phyloP scores from a whole-genome alignment of 2,888 invertebrate genomes.

The Scaptomyza tumidula region DNA sequence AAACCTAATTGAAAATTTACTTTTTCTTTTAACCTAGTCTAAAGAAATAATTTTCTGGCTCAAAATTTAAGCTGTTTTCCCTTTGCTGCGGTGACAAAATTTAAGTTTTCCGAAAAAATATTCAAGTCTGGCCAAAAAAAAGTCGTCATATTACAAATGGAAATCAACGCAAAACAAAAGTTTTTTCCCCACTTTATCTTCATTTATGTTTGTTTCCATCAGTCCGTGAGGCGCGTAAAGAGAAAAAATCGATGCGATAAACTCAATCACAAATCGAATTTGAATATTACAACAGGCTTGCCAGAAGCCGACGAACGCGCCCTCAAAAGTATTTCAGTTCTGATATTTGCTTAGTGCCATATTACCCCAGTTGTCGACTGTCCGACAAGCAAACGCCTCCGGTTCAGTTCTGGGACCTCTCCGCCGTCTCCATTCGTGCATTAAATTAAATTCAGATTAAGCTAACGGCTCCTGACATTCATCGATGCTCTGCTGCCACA shows the following conservation, averaged over 20 bases:
- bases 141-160: slow-evolving; percentile 28
- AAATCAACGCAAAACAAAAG: slow-evolving; percentile 38
- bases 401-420: slow-evolving; percentile 13
- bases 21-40: slow-evolving; percentile 20
- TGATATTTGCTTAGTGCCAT: slow-evolving; percentile 72
- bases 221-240: slow-evolving; percentile 52
- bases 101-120: slow-evolving; percentile 6
- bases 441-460: slow-evolving; percentile 79
- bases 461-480: slow-evolving; percentile 63
- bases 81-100: slow-evolving; percentile 21
- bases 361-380: slow-evolving; percentile 68
- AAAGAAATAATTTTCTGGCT: not conserved
- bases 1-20: slow-evolving; percentile 2
- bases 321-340: slow-evolving; percentile 46
- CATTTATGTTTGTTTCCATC: slow-evolving; percentile 9
- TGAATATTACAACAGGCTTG: slow-evolving; percentile 66
- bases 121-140: not conserved
- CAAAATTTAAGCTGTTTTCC: slow-evolving; percentile 16
- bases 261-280: slow-evolving; percentile 81
- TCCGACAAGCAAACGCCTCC: slow-evolving; percentile 11
- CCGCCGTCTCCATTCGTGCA: slow-evolving; percentile 72
- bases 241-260: slow-evolving; percentile 71
- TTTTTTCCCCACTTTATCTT: not conserved
- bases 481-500: slow-evolving; percentile 50
- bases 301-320: slow-evolving; percentile 13